These are phyloP conservation scores for Gisinianus flammeolus DNA, from an alignment of 2,888 invertebrate species.

Conservation along the genomic window DNA sequence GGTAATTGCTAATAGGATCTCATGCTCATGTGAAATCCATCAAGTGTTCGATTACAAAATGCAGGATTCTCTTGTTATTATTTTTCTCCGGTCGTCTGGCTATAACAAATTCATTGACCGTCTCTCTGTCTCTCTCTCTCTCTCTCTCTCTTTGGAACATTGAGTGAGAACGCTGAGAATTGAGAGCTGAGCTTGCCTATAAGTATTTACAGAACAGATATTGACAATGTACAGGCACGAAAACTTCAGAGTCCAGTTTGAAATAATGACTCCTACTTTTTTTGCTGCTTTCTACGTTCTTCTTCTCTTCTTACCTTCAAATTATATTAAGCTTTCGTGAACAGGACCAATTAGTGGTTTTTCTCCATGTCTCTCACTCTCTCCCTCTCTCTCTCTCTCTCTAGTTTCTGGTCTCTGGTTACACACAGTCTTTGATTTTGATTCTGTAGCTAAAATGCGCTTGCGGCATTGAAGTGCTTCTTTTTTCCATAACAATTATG, in stretches of 20 bases:
- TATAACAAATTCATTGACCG: background rate
- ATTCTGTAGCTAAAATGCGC: too few relatives aligned
- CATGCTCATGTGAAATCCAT: background rate
- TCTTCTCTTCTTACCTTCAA: constrained; percentile 1
- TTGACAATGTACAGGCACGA: too few relatives aligned
- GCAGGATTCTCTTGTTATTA: background rate
- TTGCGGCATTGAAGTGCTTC: too few relatives aligned
- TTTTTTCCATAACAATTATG: too few relatives aligned
- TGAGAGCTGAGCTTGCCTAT: too few relatives aligned
- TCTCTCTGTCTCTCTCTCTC: background rate
- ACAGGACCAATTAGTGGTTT: background rate
- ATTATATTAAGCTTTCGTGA: background rate
- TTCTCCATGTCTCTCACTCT: background rate
- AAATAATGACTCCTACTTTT: background rate
- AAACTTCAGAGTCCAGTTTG: background rate
- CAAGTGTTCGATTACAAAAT: constrained; percentile 19
- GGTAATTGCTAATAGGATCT: constrained; percentile 16
- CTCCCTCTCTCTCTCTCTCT: background rate
- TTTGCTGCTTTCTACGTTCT: background rate
- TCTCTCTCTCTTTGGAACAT: background rate
- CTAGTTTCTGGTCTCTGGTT: background rate
- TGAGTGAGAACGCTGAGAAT: too few relatives aligned
- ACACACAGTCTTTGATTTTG: too few relatives aligned
- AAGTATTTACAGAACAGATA: too few relatives aligned
- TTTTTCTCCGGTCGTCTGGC: background rate